These are phyloP conservation scores for Fukomys damarensis DNA, from an alignment of 2,113 vertebrate genomes.

Conservation along the genomic window DNA sequence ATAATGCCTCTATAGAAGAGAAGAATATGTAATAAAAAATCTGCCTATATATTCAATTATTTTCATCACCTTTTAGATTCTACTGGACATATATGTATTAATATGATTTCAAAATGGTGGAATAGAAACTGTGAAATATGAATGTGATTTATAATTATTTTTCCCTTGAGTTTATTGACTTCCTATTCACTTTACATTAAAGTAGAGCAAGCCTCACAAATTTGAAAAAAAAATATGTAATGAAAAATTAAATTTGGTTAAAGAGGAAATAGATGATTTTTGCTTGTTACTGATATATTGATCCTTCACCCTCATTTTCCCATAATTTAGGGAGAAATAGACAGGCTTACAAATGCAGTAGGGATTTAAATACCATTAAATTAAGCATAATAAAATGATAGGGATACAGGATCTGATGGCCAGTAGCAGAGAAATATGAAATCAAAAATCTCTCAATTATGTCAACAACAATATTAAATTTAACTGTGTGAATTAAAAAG, in stretches of 20 bases:
- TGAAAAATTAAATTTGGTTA: constrained; percentile 63
- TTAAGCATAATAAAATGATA: constrained; percentile 63
- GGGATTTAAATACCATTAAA: constrained; percentile 71
- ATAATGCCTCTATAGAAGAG: background rate
- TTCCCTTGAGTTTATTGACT: constrained; percentile 47
- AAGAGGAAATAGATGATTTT: constrained; percentile 58
- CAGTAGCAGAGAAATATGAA: constrained; percentile 54
- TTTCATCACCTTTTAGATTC: background rate
- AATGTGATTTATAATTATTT: constrained; percentile 45
- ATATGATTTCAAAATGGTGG: constrained; percentile 8
- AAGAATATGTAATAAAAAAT: background rate
- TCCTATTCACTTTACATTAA: background rate
- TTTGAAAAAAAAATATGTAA: background rate
- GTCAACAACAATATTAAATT: constrained; percentile 71
- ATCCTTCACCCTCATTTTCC: constrained; percentile 18
- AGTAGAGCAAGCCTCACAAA: background rate
- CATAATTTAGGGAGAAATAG: constrained; percentile 58
- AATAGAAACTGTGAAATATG: background rate
- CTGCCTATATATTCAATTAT: constrained; percentile 17
- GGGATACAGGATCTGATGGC: constrained; percentile 63
- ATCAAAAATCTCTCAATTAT: constrained; percentile 72
- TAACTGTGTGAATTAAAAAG: constrained; percentile 70
- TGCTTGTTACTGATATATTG: constrained; percentile 33
- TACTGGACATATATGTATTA: background rate
- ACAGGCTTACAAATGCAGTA: constrained; percentile 61